A percentile compares a stretch with the other conserved stretches of the same genome.
These are phyloP conservation scores for Criorhina ranunculi DNA, from an alignment of 2,888 invertebrate genomes.

Conservation along the genomic window DNA sequence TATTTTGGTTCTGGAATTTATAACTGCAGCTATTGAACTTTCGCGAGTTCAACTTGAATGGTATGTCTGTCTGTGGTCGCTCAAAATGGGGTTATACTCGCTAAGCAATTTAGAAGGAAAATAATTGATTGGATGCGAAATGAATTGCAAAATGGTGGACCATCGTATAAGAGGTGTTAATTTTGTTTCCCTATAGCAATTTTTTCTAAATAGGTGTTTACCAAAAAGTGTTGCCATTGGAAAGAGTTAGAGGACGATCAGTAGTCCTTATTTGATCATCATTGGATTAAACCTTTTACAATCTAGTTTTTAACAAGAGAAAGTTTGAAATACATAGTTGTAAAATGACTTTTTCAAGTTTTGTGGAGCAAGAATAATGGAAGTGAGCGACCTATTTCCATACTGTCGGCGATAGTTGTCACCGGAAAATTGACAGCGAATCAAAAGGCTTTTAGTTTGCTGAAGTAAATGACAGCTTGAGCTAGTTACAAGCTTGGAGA, in stretches of 20 bases:
- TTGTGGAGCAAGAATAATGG: no score
- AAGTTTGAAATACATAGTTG: no score
- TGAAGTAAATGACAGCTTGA: no score
- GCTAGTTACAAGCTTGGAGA: no score
- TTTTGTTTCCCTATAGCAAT: background rate
- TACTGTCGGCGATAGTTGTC: no score
- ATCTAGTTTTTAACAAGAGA: no score
- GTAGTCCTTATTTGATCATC: background rate
- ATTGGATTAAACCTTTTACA: background rate
- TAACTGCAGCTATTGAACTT: slow-evolving; percentile 56
- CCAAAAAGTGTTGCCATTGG: slow-evolving; percentile 21
- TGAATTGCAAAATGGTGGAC: slow-evolving; percentile 16
- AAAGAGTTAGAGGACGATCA: background rate
- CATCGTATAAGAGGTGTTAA: background rate
- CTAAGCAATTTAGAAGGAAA: background rate
- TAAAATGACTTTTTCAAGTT: no score
- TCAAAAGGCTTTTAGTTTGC: background rate
- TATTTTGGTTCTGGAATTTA: slow-evolving; percentile 54
- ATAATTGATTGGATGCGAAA: slow-evolving; percentile 27
- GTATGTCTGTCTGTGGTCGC: background rate
- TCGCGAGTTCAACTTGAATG: slow-evolving; percentile 43
- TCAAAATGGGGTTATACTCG: background rate
- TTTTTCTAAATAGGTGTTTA: background rate
- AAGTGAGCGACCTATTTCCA: no score
- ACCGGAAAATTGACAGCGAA: no score